These are phyloP conservation scores for Pitta sordida DNA, from an alignment of 2,113 vertebrate species.

Conservation along the genomic window DNA sequence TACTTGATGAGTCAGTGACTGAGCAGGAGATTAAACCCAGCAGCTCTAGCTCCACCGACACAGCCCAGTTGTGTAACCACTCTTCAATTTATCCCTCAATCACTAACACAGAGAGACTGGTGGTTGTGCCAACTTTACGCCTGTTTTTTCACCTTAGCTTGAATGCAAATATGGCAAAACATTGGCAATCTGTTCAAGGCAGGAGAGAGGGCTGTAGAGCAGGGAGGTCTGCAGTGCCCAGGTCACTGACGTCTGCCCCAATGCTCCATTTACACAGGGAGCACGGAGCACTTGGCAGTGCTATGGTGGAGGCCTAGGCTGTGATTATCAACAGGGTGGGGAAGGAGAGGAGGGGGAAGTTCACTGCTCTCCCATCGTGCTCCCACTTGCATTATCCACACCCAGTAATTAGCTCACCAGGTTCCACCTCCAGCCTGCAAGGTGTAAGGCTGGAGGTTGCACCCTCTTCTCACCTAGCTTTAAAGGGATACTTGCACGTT, in stretches of 20 bases:
- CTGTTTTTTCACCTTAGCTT: not conserved
- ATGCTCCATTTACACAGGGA: fast-evolving
- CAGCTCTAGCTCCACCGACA: not conserved
- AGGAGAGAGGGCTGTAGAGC: not conserved
- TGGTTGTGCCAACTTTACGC: not conserved
- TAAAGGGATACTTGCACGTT: fast-evolving
- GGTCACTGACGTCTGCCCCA: not conserved
- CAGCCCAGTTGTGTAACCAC: slow-evolving; percentile 23
- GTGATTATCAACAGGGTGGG: not conserved
- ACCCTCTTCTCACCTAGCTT: not conserved
- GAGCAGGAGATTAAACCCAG: slow-evolving; percentile 24
- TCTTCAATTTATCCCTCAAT: not conserved
- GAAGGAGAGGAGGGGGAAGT: not conserved
- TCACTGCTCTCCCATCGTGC: not conserved
- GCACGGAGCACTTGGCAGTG: fast-evolving
- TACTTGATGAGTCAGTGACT: slow-evolving; percentile 11
- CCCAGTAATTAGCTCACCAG: not conserved
- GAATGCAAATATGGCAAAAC: not conserved
- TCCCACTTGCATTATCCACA: not conserved
- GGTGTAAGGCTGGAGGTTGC: not conserved
- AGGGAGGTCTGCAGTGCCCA: not conserved
- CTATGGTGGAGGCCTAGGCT: not conserved
- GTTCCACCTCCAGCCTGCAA: not conserved
- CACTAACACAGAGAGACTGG: not conserved
- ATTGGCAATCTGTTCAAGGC: fast-evolving